A percentile compares a stretch with the other conserved stretches of the same genome.
These are phyloP conservation scores for Pseudoatta argentina DNA, from an alignment of 1,140 invertebrate species.

Conservation along the genomic window DNA sequence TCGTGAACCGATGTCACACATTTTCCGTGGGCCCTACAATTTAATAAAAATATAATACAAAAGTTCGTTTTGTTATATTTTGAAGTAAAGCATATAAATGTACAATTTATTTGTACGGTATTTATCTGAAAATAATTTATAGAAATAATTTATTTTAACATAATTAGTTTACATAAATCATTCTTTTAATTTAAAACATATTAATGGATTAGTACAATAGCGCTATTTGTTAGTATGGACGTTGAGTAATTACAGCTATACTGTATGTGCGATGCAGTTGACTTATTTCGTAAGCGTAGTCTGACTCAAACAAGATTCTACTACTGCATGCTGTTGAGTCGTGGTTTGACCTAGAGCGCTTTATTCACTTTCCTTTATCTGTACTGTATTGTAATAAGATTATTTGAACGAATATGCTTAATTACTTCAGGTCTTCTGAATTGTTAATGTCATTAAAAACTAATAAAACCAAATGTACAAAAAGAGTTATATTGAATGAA, in stretches of 20 bases:
- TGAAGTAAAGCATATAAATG: conserved; percentile 3
- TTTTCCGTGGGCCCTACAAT: too few relatives aligned
- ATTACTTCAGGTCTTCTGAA: neutral
- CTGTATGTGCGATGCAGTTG: neutral
- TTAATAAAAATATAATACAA: neutral
- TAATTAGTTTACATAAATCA: neutral
- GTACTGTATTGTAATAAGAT: neutral
- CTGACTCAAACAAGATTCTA: neutral
- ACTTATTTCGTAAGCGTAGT: neutral
- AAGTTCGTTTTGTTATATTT: neutral
- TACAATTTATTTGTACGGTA: neutral
- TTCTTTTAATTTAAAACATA: neutral
- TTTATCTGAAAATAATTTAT: neutral
- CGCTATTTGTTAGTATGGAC: neutral
- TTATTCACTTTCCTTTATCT: conserved; percentile 10
- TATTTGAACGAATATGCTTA: neutral
- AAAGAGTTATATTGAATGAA: neutral
- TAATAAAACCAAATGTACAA: neutral
- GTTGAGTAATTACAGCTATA: neutral
- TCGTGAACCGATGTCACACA: too few relatives aligned
- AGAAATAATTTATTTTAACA: neutral
- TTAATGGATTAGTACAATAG: neutral
- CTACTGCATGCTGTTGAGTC: neutral
- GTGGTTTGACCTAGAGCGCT: conserved; percentile 12
- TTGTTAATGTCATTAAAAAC: neutral